These are phyloP conservation scores for Petrocephalus microphthalmus DNA, from an alignment of 2,113 vertebrate genomes.

Conservation along the genomic window DNA sequence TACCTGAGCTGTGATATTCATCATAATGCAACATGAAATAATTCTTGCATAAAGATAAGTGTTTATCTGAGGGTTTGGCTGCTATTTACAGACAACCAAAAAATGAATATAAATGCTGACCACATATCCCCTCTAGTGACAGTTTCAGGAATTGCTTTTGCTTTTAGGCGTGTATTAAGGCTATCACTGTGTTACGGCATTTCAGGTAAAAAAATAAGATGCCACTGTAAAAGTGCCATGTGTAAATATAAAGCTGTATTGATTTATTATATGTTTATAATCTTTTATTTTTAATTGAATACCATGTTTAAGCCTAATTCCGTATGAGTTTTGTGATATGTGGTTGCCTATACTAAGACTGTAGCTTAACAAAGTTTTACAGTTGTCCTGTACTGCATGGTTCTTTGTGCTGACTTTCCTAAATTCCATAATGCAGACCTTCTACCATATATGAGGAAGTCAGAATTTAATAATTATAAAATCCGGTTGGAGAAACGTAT, in stretches of 20 bases:
- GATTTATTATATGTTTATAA: not conserved
- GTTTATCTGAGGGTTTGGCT: not conserved
- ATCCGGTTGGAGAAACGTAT: not conserved
- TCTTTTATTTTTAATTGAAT: not conserved
- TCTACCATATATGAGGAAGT: not conserved
- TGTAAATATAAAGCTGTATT: not conserved
- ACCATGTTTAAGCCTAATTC: not conserved
- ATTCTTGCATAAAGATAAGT: not conserved
- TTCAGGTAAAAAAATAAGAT: not conserved
- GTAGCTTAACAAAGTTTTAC: not conserved
- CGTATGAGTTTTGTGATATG: not conserved
- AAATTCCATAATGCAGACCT: not conserved
- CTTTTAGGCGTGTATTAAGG: not conserved
- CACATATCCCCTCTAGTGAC: not conserved
- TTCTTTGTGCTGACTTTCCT: not conserved
- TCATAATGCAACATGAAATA: not conserved
- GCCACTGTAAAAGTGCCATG: not conserved
- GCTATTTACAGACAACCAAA: not conserved
- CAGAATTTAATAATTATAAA: not conserved
- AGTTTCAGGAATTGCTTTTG: not conserved
- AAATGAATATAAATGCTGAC: not conserved
- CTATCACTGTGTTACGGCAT: not conserved
- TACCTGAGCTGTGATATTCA: not conserved
- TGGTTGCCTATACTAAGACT: not conserved
- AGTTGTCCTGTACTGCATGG: not conserved